These are phyloP conservation scores for Whitmania pigra DNA, from an alignment of 1,140 invertebrate genomes.

Conservation along the genomic window DNA sequence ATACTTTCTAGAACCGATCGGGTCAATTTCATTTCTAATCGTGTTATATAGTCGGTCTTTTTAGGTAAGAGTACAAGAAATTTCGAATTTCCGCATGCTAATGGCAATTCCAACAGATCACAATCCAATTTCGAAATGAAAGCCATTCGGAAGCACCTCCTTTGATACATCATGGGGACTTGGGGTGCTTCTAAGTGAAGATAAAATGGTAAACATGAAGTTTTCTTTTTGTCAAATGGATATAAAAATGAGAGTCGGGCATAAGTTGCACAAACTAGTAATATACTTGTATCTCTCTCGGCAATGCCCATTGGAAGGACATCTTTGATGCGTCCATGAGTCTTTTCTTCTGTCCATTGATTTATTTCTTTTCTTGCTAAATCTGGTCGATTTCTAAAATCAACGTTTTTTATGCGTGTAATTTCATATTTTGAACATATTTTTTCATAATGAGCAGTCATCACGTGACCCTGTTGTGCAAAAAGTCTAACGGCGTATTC, in stretches of 20 bases:
- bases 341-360: constrained; percentile 24
- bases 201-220: constrained; percentile 18
- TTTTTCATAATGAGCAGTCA: constrained; percentile 17
- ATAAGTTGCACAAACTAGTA: constrained; percentile 21
- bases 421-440: constrained; percentile 19
- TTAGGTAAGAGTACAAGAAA: constrained; percentile 20
- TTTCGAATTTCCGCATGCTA: constrained; percentile 17
- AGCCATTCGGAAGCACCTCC: constrained; percentile 11
- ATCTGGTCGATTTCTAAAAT: constrained; percentile 23
- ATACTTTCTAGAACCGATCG: constrained; percentile 16
- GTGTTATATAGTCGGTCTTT: constrained; percentile 19
- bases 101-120: constrained; percentile 21
- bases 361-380: constrained; percentile 26
- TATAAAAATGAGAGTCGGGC: constrained; percentile 18
- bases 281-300: constrained; percentile 20
- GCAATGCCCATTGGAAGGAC: constrained; percentile 23
- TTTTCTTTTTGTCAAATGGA: constrained; percentile 21
- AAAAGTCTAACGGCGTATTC: constrained; percentile 18
- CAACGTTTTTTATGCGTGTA: constrained; percentile 17
- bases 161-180: constrained; percentile 25
- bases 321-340: constrained; percentile 25
- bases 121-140: constrained; percentile 20
- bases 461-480: neutral
- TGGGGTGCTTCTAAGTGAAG: constrained; percentile 16
- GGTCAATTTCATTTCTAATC: constrained; percentile 20